Base-by-base conservation (phyloP, 1,140 invertebrate genomes). In the Bombus picipes region DNA sequence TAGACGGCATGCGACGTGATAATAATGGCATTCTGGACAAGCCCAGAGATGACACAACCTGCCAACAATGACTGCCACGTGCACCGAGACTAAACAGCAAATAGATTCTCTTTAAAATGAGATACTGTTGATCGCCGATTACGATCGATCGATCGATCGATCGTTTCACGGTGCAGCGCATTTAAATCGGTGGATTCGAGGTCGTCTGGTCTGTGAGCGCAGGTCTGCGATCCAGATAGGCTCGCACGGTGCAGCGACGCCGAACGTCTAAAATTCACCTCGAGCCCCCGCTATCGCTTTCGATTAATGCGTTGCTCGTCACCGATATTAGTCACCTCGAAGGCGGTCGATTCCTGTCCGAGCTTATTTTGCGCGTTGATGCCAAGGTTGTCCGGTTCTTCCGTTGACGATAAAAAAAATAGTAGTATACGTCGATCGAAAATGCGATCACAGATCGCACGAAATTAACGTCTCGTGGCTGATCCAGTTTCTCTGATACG, bases 11-110 rank as follows among this genome's bases (percentile, higher is more conserved):
- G 59, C n/a, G 57, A 34, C 70, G 13, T 57, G 70, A 74, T 59
- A 72, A 85, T 88, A 90, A 90, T 90, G 71, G 76, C 89, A 85
- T 90, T 90, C 89, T 90, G 53, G 89, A 90, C 89, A 88, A 90
- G 89, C 88, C 89, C 89, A 90, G 62, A 78, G 89, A 90, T 90
- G 89, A 90, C 89, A 90, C 89, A 90, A 90, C 80, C 83, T 81
- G 78, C 75, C 66, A 88, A 82, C 79, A 90, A 90, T 90, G 88
- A 66, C 43, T 82, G 76, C 59, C 85, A 82, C 85, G 85, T 79
- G 85, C 70, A 47, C 18, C 37, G n/a, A 32, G n/a, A 77, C 59
- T 71, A 68, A 74, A 65, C 53, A 10, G 65, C 68, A 28, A 39
- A 57, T 59, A 57, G 57, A 59, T 73, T 79, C 28, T 32, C 62